A percentile compares a stretch with the other conserved stretches of the same genome.
Evolutionary conservation across 2,113 vertebrate genomes (phyloP).

Genomic region (Isichthys henryi): DNA sequence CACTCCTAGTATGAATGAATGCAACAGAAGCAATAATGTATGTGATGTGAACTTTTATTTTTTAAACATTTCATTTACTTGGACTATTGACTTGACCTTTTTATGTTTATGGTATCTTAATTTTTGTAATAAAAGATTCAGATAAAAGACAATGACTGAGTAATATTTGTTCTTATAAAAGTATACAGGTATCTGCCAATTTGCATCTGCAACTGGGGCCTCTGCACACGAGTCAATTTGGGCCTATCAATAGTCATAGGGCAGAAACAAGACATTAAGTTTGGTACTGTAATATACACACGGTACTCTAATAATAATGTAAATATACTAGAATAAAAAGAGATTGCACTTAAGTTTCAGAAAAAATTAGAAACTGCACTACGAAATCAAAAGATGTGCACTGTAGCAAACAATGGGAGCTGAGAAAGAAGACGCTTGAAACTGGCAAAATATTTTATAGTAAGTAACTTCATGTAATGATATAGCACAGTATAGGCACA

Average conservation of each 20-base stretch:
- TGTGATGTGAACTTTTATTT: neutral
- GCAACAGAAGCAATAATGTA: conserved; percentile 3
- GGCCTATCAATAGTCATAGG: neutral
- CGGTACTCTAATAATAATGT: neutral
- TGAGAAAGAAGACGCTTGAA: neutral
- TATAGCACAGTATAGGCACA: neutral
- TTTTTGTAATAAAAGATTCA: neutral
- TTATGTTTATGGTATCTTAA: neutral
- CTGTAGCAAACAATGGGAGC: neutral
- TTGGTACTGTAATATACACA: neutral
- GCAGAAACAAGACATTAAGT: neutral
- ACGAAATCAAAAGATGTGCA: neutral
- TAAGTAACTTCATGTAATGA: too few relatives aligned
- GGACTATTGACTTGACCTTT: neutral
- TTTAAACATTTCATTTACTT: neutral
- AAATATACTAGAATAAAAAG: neutral
- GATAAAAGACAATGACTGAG: neutral
- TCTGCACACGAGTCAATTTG: neutral
- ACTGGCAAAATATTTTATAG: neutral
- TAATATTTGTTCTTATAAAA: neutral
- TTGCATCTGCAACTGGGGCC: neutral
- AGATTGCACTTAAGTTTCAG: neutral
- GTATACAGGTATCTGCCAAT: neutral
- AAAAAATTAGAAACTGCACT: neutral
- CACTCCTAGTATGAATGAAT: conserved; percentile 5